phyloP scores from a whole-genome alignment of 2,888 invertebrate genomes.

The Rhogogaster chlorosoma region DNA sequence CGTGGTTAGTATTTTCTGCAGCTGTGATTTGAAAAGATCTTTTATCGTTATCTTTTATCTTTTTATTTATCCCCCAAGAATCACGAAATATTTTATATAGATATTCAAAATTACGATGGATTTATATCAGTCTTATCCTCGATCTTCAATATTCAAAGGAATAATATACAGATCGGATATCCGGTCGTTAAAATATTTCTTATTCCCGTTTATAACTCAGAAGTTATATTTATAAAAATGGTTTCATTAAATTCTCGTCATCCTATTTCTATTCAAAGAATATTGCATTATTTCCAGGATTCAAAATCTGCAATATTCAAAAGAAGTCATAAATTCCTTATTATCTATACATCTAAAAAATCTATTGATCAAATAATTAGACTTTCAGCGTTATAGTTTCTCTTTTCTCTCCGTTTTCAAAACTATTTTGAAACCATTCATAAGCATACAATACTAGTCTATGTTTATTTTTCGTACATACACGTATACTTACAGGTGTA shows the following conservation, averaged over 20 bases:
- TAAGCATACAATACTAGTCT: not conserved
- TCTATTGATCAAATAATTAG: not conserved
- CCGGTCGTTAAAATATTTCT: slow-evolving; percentile 8
- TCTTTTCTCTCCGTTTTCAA: not conserved
- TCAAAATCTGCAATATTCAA: not conserved
- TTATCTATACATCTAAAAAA: not conserved
- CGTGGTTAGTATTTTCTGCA: not conserved
- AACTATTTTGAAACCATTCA: not conserved
- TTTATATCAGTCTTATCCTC: not conserved
- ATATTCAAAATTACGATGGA: not conserved
- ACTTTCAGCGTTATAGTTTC: not conserved
- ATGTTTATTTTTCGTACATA: not conserved
- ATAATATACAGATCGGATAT: slow-evolving; percentile 10
- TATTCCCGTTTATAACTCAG: not conserved
- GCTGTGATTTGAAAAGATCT: not conserved
- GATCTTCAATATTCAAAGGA: not conserved
- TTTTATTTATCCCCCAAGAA: not conserved
- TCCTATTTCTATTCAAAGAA: not conserved
- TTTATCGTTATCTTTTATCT: not conserved
- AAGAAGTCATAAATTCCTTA: not conserved
- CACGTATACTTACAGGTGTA: not conserved
- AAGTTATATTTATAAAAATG: not conserved
- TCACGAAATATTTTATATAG: not conserved
- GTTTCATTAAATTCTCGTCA: not conserved
- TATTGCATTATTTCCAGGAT: not conserved